Conservation (phyloP, 2,797 vertebrate species). For the Graptemys geographica region DNA sequence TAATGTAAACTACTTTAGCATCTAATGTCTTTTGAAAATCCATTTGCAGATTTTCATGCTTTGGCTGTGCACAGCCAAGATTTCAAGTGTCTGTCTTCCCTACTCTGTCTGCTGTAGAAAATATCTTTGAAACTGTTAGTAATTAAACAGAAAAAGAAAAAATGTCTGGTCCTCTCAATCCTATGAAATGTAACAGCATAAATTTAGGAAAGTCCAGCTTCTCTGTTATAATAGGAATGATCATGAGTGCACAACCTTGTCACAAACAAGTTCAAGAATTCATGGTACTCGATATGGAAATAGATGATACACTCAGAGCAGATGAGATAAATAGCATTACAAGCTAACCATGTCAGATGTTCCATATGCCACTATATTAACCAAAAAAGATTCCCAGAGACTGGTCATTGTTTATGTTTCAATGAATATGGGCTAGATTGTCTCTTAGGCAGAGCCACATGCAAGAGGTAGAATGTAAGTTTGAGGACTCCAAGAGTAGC, state of each 20-base stretch:
- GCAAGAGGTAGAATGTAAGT: background rate
- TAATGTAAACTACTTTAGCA: slow-evolving; percentile 9
- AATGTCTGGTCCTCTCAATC: background rate
- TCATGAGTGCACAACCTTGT: background rate
- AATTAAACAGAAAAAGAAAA: background rate
- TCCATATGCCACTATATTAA: background rate
- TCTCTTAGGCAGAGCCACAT: background rate
- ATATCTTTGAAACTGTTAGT: background rate
- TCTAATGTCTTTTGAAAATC: background rate
- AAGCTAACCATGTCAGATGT: background rate
- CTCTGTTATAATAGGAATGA: background rate
- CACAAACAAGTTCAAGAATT: background rate
- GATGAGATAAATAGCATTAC: background rate
- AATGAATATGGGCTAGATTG: background rate
- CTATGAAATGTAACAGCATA: background rate
- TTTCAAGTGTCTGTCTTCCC: background rate
- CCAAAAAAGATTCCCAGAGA: background rate
- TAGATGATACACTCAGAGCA: background rate
- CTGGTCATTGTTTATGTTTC: fast-evolving
- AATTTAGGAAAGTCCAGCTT: background rate
- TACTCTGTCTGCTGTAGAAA: background rate
- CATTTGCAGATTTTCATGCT: background rate
- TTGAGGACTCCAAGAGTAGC: background rate
- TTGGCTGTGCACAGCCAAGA: background rate
- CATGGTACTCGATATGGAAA: fast-evolving